Evolutionary conservation across 2,888 invertebrate genomes (phyloP), one percentile per base, ranked within the genome.

Genomic region (Steromphala cineraria): DNA sequence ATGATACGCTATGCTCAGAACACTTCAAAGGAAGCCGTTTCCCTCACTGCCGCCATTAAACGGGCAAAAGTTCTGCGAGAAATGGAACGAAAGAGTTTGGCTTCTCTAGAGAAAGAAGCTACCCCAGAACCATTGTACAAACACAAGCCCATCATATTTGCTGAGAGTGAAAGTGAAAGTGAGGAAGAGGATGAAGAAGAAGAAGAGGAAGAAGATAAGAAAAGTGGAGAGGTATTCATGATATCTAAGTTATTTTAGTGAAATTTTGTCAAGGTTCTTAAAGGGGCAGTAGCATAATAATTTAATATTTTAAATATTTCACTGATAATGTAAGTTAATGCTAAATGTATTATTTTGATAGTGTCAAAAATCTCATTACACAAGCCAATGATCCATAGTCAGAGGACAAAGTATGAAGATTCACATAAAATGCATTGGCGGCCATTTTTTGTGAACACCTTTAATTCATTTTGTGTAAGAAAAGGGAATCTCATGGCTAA

Each of bases 191-290:
- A 46, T 21, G 17, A 46, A 46, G 24, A 52, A 28, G 52, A 75
- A 19, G 82, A 80, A 71, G 83, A 81, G n/a, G 75, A 77, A n/a
- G 81, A 67, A 8, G 80, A 80, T 21, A 46, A 52, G 5, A 28
- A 71, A 46, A 53, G n/a, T 17, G 53, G 56, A 46, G 79, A 83
- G 52, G 80, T 80, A 62, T 83, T 85, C 17, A 88, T 87, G 67
- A 82, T 88, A 46, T 89, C 88, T 28, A 89, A 52, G 81, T 86
- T 1, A 86, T 86, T 8, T 78, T 83, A 28, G 83, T 79, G 40
- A 83, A 81, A 53, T 87, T 81, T 13, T 79, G 78, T 21, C n/a
- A 53, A 21, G 19, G 67, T 46, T 46, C 5, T 13, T 46, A 46
- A 10, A n/a, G n/a, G n/a, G n/a, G n/a, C n/a, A n/a, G n/a, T n/a